These are phyloP conservation scores for Caenorhabditis angaria DNA, from an alignment of 2,888 invertebrate species.

Conservation along the genomic window DNA sequence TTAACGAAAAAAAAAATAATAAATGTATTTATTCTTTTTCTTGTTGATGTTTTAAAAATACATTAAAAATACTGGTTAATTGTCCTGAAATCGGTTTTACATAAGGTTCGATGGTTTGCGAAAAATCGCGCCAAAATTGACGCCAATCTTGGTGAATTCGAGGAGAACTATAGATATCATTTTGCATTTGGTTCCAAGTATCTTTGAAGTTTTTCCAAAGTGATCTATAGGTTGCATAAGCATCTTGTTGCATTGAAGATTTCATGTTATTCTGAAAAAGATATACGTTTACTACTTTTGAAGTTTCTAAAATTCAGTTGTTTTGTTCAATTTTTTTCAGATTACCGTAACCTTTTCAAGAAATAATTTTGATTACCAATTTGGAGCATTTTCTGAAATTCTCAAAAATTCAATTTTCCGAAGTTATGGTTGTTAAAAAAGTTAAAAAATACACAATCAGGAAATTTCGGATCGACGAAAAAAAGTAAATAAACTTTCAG, in stretches of 20 bases:
- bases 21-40: too few species aligned
- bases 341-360: too few species aligned
- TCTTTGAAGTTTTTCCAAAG: neutral
- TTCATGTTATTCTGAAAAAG: neutral
- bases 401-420: too few species aligned
- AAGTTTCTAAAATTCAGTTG: too few species aligned
- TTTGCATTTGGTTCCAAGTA: neutral
- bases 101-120: neutral
- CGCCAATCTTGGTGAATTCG: neutral
- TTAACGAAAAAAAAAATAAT: too few species aligned
- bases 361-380: too few species aligned
- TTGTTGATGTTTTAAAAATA: slow-evolving; percentile 1
- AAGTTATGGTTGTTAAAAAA: too few species aligned
- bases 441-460: too few species aligned
- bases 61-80: neutral
- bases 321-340: too few species aligned
- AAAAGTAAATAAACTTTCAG: too few species aligned
- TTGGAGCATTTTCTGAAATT: too few species aligned
- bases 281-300: neutral
- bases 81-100: neutral
- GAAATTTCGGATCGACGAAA: too few species aligned
- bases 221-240: neutral
- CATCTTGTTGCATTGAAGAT: neutral
- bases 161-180: neutral
- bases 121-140: neutral